phyloP scores from a whole-genome alignment of 2,113 vertebrate species.

The Aptenodytes forsteri region DNA sequence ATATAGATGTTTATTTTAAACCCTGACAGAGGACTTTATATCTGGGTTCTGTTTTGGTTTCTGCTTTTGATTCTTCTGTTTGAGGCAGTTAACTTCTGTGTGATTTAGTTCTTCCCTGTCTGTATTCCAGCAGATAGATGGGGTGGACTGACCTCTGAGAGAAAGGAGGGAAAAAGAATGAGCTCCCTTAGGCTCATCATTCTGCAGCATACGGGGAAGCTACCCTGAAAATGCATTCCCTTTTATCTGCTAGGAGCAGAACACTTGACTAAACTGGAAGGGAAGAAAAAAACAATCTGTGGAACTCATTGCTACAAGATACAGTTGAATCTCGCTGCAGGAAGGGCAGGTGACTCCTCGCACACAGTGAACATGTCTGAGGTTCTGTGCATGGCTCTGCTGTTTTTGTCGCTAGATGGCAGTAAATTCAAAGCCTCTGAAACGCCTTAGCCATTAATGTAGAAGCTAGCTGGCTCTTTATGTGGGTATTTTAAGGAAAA shows the following conservation, averaged over 20 bases:
- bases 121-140: not conserved
- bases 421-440: not conserved
- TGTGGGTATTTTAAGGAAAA: not conserved
- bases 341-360: not conserved
- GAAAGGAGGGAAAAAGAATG: not conserved
- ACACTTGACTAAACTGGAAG: not conserved
- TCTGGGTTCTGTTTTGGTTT: not conserved
- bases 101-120: not conserved
- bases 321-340: not conserved
- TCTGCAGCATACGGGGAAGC: not conserved
- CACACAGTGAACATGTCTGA: rapidly evolving
- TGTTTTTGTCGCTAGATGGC: not conserved
- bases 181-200: not conserved
- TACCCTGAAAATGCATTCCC: not conserved
- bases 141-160: not conserved
- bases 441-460: not conserved
- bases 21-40: not conserved
- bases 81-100: not conserved
- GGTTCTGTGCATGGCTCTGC: not conserved
- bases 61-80: not conserved
- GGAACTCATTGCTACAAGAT: not conserved
- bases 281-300: not conserved
- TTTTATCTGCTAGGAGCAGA: not conserved
- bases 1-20: not conserved
- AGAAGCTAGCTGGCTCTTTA: not conserved